These are phyloP conservation scores for Hapalemur alaotrensis DNA, from an alignment of 2,797 vertebrate genomes.

Conservation along the genomic window DNA sequence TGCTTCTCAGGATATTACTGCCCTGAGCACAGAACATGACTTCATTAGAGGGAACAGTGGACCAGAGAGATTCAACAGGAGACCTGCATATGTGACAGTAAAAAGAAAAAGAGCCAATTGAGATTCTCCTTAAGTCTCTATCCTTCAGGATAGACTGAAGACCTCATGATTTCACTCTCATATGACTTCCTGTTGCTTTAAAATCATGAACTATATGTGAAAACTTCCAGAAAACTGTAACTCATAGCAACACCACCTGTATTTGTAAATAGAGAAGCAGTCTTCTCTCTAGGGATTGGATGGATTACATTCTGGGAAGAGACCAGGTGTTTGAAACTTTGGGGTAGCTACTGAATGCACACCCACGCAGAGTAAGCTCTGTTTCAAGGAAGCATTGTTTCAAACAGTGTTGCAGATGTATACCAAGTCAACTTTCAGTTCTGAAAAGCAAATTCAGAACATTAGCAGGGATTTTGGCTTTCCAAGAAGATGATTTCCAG, in stretches of 20 bases:
- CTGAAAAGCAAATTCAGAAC: constrained; percentile 63
- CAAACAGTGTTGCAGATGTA: constrained; percentile 31
- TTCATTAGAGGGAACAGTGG: constrained; percentile 67
- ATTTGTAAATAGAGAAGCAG: constrained; percentile 70
- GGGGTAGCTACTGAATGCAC: constrained; percentile 62
- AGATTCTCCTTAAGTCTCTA: constrained; percentile 52
- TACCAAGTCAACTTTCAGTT: constrained; percentile 57
- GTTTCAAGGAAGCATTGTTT: constrained; percentile 62
- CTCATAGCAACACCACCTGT: constrained; percentile 68
- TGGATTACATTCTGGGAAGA: constrained; percentile 53
- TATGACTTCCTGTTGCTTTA: constrained; percentile 51
- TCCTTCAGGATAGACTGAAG: constrained; percentile 42
- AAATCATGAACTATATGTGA: constrained; percentile 52
- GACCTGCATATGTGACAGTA: constrained; percentile 62
- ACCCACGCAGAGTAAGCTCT: constrained; percentile 19
- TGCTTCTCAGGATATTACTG: constrained; percentile 71
- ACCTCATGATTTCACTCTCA: constrained; percentile 57
- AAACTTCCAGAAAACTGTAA: constrained; percentile 58
- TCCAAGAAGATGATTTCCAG: constrained; percentile 72
- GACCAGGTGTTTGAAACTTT: constrained; percentile 61
- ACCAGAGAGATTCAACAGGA: constrained; percentile 65
- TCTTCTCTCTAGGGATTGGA: constrained; percentile 55
- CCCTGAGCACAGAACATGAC: constrained; percentile 68
- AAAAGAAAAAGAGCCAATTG: constrained; percentile 56
- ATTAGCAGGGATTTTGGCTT: constrained; percentile 67